Base-by-base conservation (phyloP, 2,888 invertebrate genomes). In the Oscheius myriophilus region DNA sequence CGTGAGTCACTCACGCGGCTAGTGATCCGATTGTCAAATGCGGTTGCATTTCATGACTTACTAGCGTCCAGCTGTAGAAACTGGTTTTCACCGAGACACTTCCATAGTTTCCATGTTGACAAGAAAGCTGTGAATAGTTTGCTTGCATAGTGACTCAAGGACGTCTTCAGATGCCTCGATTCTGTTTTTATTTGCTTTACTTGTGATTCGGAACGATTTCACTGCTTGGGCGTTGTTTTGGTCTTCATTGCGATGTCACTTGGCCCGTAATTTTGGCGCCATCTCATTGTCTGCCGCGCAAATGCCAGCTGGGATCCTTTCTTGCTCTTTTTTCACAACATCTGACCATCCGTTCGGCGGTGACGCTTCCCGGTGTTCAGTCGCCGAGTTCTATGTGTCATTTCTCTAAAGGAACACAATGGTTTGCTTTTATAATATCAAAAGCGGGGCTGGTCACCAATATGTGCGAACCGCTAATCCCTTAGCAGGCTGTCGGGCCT, bases 401-500 rank as follows among this genome's bases (percentile, higher is more conserved):
- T 33, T 33, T 33, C 33, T 33, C 33, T 9, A 33, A 3, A 33
- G 33, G 9, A 33, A 33, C 33, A 33, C 4, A 33, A 33, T 33
- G 9, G 3, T 33, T 33, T 9, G 33, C 33, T 33, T 33, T 33
- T 33, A 33, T 33, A 16, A 23, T 45, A 46, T 16, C 46, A 49
- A n/a, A n/a, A 18, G 25, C 39, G 46, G 49, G 61, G 45, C 46
- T 51, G 57, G 66, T 66, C 51, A 52, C 57, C 66, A 57, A 57
- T 66, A 66, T 66, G 66, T 66, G 66, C 66, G 51, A 51, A 66
- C 49, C 66, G 58, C 58, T 66, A 66, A 66, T 66, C 66, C 66
- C 66, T 42, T 66, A 66, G 66, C 66, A 66, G 66, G 23, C 66
- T 66, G 61, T 49, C 61, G 61, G 61, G 49, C 61, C 49, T 33